These are phyloP conservation scores for Bacillus rossius DNA, from an alignment of 1,140 invertebrate species.

Conservation along the genomic window DNA sequence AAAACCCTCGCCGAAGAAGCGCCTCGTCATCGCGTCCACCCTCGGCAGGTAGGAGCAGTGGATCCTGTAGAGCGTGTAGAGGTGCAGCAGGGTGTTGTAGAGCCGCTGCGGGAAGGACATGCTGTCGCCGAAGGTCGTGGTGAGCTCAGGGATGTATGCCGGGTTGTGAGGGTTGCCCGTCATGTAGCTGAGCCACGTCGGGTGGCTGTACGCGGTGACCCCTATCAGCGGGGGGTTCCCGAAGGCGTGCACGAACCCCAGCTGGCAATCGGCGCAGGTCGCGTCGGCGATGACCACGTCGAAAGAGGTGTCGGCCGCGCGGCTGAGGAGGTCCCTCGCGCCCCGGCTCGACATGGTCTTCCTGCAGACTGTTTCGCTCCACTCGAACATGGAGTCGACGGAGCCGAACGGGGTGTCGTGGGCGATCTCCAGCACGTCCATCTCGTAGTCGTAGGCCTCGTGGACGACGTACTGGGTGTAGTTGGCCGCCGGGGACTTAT, in stretches of 20 bases:
- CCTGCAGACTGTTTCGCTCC: neutral
- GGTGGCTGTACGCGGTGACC: neutral
- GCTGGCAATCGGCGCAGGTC: neutral
- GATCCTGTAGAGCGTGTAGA: neutral
- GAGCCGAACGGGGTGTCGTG: too few relatives aligned
- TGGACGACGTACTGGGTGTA: constrained; percentile 3
- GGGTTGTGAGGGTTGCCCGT: neutral
- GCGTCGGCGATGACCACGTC: constrained; percentile 8
- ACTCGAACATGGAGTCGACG: neutral
- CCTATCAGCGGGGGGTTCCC: constrained; percentile 3
- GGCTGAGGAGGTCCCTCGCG: neutral
- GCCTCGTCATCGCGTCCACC: constrained; percentile 46
- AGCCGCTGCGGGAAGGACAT: constrained; percentile 1
- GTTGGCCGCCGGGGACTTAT: constrained; percentile 42
- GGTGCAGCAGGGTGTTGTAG: neutral
- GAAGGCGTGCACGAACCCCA: constrained; percentile 3
- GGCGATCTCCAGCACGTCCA: too few relatives aligned
- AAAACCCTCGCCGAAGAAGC: constrained; percentile 9
- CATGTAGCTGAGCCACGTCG: constrained; percentile 3
- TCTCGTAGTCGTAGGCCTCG: neutral
- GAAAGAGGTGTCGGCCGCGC: neutral
- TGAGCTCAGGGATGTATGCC: neutral
- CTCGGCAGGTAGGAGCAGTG: constrained; percentile 27
- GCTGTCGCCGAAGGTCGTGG: neutral
- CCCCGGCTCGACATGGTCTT: neutral